Evolutionary conservation across 1,140 invertebrate species (phyloP).

Genomic region (Leptinotarsa defecta): DNA sequence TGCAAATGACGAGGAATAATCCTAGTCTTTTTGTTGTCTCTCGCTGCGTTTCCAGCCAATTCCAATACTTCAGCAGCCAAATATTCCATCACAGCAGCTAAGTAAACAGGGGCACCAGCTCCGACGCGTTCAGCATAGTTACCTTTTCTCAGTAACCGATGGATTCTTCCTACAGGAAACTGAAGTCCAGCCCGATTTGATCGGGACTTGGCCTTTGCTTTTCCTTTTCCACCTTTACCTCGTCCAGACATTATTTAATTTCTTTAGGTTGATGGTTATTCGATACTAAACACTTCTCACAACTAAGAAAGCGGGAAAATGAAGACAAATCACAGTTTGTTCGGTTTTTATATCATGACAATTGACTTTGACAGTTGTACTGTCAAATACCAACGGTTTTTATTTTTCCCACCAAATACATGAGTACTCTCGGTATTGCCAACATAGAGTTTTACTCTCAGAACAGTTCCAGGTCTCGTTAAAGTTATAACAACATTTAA

Average conservation of each 20-base stretch:
- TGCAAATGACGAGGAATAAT: slow-evolving; percentile 81
- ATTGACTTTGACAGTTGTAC: neutral
- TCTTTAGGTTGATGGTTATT: neutral
- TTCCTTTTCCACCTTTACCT: slow-evolving; percentile 37
- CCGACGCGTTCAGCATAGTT: slow-evolving; percentile 71
- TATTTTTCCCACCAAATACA: too few species aligned
- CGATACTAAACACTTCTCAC: neutral
- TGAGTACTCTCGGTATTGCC: too few species aligned
- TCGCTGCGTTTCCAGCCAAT: slow-evolving; percentile 78
- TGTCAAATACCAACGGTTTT: neutral
- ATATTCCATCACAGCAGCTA: slow-evolving; percentile 69
- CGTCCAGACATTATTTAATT: slow-evolving; percentile 35
- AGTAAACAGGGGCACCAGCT: slow-evolving; percentile 71
- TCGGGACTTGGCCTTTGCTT: slow-evolving; percentile 36
- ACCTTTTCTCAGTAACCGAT: slow-evolving; percentile 70
- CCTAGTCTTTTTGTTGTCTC: slow-evolving; percentile 66
- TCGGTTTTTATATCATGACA: neutral
- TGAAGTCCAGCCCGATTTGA: slow-evolving; percentile 66
- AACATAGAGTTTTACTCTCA: too few species aligned
- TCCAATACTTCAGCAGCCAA: slow-evolving; percentile 71
- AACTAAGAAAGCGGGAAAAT: neutral
- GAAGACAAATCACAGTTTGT: neutral
- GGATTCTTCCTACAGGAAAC: slow-evolving; percentile 75
- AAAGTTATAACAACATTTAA: too few species aligned
- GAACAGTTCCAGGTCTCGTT: too few species aligned